Evolutionary conservation across 2,888 invertebrate species (phyloP).

Genomic region (Aelia acuminata): DNA sequence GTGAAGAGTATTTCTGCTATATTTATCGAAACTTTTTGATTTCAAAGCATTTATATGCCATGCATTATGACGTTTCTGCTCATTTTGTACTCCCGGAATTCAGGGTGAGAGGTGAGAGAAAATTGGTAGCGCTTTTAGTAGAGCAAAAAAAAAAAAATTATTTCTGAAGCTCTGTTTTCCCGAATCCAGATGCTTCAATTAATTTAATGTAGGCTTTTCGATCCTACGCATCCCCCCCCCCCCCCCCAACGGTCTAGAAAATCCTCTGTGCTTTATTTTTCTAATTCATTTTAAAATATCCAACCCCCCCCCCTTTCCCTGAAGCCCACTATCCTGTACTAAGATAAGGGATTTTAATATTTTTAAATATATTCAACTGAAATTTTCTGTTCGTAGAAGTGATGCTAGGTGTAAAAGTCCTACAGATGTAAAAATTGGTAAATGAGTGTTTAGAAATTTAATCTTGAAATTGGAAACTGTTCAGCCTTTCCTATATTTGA

Average conservation of each 20-base stretch:
- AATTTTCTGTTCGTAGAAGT: not conserved
- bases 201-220: conserved; percentile 38
- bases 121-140: conserved; percentile 30
- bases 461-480: not conserved
- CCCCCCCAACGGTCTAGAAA: not conserved
- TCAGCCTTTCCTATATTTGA: not conserved
- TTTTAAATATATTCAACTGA: not conserved
- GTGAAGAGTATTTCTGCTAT: too few species aligned
- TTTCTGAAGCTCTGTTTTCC: conserved; percentile 3
- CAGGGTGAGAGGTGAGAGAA: not conserved
- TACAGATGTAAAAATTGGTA: not conserved
- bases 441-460: conserved; percentile 7
- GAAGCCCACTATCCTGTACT: not conserved
- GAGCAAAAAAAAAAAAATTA: not conserved
- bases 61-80: not conserved
- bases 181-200: conserved; percentile 9
- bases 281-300: not conserved
- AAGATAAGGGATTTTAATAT: not conserved
- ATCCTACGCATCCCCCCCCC: not conserved
- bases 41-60: not conserved
- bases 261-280: not conserved
- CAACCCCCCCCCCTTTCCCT: too few species aligned
- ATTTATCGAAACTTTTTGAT: too few species aligned
- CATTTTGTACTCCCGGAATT: not conserved
- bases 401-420: not conserved